phyloP scores from a whole-genome alignment of 1,140 invertebrate species.

The Cydia strobilella region DNA sequence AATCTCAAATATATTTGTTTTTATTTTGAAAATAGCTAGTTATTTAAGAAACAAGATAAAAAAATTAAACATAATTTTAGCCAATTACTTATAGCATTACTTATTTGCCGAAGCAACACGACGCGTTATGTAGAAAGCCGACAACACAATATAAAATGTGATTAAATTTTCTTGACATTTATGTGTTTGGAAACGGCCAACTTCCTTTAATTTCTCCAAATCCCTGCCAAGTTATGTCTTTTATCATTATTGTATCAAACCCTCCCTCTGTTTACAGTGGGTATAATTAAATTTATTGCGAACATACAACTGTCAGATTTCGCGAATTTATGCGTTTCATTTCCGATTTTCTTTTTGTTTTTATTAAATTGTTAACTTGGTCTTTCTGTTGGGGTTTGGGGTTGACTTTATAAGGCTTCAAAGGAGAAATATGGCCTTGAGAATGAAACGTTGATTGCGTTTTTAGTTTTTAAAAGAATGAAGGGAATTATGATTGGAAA shows the following conservation, averaged over 20 bases:
- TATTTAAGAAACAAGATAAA: too few relatives aligned
- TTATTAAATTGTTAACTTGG: slow-evolving; percentile 24
- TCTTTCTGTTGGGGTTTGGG: background rate
- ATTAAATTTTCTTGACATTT: background rate
- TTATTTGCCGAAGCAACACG: too few relatives aligned
- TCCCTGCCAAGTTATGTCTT: slow-evolving; percentile 22
- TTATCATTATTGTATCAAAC: slow-evolving; percentile 16
- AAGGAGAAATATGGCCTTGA: slow-evolving; percentile 5
- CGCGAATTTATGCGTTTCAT: slow-evolving; percentile 26
- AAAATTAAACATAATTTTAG: too few relatives aligned
- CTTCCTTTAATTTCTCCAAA: background rate
- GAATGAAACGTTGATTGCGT: background rate
- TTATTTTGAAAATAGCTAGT: too few relatives aligned
- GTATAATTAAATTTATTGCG: slow-evolving; percentile 33
- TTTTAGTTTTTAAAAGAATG: background rate
- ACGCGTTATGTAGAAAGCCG: too few relatives aligned
- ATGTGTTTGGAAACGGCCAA: background rate
- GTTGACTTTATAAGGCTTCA: slow-evolving; percentile 4
- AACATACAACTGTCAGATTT: slow-evolving; percentile 28
- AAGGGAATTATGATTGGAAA: too few relatives aligned
- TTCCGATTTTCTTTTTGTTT: slow-evolving; percentile 33
- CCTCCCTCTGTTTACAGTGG: background rate
- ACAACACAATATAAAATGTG: background rate
- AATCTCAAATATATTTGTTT: too few relatives aligned
- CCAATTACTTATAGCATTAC: too few relatives aligned